Base-by-base conservation (phyloP, 2,888 invertebrate genomes). In the Agriopis leucophaearia region DNA sequence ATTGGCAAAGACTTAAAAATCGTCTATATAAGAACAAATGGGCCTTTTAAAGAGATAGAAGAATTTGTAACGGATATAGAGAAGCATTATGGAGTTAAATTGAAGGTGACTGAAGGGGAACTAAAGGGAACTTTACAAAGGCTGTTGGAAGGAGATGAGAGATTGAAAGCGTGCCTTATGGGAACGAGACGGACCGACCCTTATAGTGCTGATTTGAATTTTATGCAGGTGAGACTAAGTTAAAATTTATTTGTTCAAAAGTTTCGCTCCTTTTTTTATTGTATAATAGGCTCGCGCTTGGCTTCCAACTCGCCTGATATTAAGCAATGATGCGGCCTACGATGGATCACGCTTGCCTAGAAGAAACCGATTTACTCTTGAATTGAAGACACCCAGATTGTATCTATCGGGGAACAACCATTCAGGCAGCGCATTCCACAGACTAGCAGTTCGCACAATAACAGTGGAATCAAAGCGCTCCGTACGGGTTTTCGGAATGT, bases 141-240 rank as follows among this genome's bases (percentile, higher is more conserved):
- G 47, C 88, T 99, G 66, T 89, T 97, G 52, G 83, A 92, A 0
- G 89, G 94, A 12, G 94, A 94, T 79, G 88, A 87, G 0, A 86
- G 95, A 56, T 92, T 99, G 38, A 96, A 97, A 84, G 98, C 97
- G 0, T 96, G 97, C 64, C 93, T 99, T 7, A 98, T 99, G 97
- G 99, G 99, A 9, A 97, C 97, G 6, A 94, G 99, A 70, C 94
- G 96, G 61, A 97, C 97, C 0, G 99, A 99, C 92, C 99, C 99
- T 0, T 96, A 96, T 81, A 96, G 97, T 58, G 92, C 95, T 73
- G 88, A 95, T 74, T 88, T 98, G 60, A 84, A 95, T 45, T 89
- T 94, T 71, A 96, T 97, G 91, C 95, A 97, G 95, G 97, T 97
- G 5, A 48, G 16, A 18, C 8, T 15, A 15, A 45, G 15, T 42